A percentile compares a stretch with the other conserved stretches of the same genome.
Evolutionary conservation across 1,140 invertebrate genomes (phyloP).

Genomic region (Drosophila ironensis): DNA sequence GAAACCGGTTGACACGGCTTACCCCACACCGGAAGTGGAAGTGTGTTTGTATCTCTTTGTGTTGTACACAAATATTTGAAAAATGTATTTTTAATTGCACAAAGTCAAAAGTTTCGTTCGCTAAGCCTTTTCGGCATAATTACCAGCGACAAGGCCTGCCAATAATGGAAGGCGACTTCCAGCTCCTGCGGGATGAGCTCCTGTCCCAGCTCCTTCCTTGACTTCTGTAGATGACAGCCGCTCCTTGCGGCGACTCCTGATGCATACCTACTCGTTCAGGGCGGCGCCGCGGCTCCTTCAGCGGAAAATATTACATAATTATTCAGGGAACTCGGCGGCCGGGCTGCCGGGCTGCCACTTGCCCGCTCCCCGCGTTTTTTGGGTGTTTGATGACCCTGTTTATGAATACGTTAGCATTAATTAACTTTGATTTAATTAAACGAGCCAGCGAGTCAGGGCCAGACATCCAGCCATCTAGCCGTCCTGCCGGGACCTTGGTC

Average conservation of each 20-base stretch:
- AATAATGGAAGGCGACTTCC: conserved; percentile 33
- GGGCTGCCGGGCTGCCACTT: background rate
- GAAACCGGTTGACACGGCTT: conserved; percentile 30
- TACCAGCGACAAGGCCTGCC: conserved; percentile 27
- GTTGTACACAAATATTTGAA: conserved; percentile 70
- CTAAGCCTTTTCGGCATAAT: conserved; percentile 65
- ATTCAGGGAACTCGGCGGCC: conserved; percentile 57
- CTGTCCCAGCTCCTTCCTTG: background rate
- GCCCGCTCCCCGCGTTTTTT: conserved; percentile 30
- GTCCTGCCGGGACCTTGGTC: conserved; percentile 43
- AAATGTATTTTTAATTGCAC: conserved; percentile 76
- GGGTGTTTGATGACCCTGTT: conserved; percentile 79
- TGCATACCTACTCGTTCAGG: conserved; percentile 74
- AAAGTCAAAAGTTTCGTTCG: conserved; percentile 66
- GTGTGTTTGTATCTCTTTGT: conserved; percentile 31
- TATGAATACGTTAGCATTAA: conserved; percentile 80
- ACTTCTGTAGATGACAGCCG: conserved; percentile 25
- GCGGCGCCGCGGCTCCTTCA: conserved; percentile 15
- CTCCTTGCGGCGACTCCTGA: conserved; percentile 42
- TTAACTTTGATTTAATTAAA: conserved; percentile 80
- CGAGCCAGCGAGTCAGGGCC: conserved; percentile 35
- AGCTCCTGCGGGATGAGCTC: conserved; percentile 5
- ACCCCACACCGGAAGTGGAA: background rate
- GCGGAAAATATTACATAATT: conserved; percentile 75
- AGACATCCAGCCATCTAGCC: conserved; percentile 25